phyloP scores from a whole-genome alignment of 1,140 invertebrate species.

The Aphelenchoides fujianensis region DNA sequence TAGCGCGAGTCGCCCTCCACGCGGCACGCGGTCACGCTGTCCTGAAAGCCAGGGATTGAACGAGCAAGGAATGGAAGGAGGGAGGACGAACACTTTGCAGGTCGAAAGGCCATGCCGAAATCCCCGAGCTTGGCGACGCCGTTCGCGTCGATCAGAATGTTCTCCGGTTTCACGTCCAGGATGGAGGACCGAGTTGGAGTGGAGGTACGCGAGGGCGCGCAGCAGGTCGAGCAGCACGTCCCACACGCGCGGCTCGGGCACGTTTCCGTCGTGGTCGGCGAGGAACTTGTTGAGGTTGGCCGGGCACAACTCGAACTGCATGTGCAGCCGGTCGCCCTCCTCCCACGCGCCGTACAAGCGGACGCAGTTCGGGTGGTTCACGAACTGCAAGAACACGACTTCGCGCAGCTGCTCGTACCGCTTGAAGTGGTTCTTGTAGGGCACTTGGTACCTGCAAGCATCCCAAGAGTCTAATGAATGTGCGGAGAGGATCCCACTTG shows the following conservation, averaged over 20 bases:
- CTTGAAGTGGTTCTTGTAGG: constrained; percentile 30
- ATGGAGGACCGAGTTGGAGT: constrained; percentile 71
- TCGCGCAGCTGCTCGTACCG: constrained; percentile 35
- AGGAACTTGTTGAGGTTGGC: constrained; percentile 63
- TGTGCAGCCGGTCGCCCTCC: constrained; percentile 71
- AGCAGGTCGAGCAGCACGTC: constrained; percentile 67
- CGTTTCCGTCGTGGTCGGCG: constrained; percentile 64
- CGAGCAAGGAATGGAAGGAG: neutral
- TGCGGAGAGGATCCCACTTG: neutral
- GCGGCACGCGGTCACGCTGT: constrained; percentile 32
- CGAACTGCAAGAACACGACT: constrained; percentile 29
- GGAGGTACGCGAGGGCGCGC: constrained; percentile 69
- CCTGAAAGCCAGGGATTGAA: constrained; percentile 20
- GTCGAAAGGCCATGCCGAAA: constrained; percentile 74
- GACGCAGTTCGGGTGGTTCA: constrained; percentile 71
- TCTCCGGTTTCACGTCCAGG: constrained; percentile 76
- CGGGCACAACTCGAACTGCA: constrained; percentile 74
- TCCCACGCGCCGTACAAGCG: constrained; percentile 74
- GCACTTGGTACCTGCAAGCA: constrained; percentile 24
- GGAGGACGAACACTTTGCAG: constrained; percentile 58
- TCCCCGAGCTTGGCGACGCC: constrained; percentile 72
- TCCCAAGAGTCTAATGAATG: neutral
- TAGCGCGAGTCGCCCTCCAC: constrained; percentile 75
- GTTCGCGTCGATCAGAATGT: constrained; percentile 71
- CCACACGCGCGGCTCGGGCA: constrained; percentile 66